Evolutionary conservation across 2,888 invertebrate genomes (phyloP).

Genomic region (Caenorhabditis sp.): DNA sequence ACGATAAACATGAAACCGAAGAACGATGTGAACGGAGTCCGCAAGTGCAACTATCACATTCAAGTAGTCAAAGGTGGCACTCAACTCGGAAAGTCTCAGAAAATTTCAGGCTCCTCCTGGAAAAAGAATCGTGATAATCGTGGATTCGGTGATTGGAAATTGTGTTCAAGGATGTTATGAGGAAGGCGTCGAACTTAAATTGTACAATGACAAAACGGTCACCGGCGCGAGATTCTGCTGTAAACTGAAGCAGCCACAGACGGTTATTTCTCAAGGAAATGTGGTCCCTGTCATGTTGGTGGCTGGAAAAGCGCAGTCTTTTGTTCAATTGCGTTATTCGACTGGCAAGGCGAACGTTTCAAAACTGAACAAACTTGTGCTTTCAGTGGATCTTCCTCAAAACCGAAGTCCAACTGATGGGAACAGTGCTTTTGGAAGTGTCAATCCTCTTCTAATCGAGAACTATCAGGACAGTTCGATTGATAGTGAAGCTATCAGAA

Average conservation of each 20-base stretch:
- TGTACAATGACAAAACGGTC: conserved; percentile 48
- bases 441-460: conserved; percentile 27
- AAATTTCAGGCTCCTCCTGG: conserved; percentile 47
- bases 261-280: conserved; percentile 37
- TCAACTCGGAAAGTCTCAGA: no score
- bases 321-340: conserved; percentile 54
- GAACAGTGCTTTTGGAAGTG: background rate
- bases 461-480: conserved; percentile 29
- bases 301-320: conserved; percentile 51
- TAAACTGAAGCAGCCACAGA: conserved; percentile 42
- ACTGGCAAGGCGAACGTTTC: background rate
- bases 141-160: conserved; percentile 57
- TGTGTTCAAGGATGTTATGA: conserved; percentile 60
- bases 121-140: conserved; percentile 45
- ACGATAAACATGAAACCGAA: conserved; percentile 51
- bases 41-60: conserved; percentile 60
- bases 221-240: conserved; percentile 58
- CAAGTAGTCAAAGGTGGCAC: no score
- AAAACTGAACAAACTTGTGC: background rate
- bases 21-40: conserved; percentile 13
- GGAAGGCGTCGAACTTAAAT: conserved; percentile 53
- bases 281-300: conserved; percentile 31
- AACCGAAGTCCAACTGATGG: conserved; percentile 30
- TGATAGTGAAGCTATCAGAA: conserved; percentile 39
- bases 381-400: conserved; percentile 37